Evolutionary conservation across 92 coral and sea anemone species (phyloP).

Genomic region (Epizoanthus fatuus): DNA sequence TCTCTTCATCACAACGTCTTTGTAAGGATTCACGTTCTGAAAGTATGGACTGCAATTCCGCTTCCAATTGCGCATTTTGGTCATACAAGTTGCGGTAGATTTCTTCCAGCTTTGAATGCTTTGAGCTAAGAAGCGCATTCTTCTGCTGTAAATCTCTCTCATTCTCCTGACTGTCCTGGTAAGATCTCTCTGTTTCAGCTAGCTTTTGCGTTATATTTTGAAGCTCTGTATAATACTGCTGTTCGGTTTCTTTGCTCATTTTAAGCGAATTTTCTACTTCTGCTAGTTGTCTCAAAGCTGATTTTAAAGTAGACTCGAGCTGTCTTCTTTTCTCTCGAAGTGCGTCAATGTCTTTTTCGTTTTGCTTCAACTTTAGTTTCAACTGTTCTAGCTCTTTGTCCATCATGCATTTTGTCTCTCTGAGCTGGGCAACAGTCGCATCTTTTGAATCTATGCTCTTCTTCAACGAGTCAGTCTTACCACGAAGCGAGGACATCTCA

Average conservation of each 20-base stretch:
- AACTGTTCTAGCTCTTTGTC: conserved; percentile 77
- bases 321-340: conserved; percentile 76
- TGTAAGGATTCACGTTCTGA: conserved; percentile 72
- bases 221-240: conserved; percentile 65
- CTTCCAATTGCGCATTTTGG: conserved; percentile 71
- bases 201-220: conserved; percentile 64
- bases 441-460: conserved; percentile 80
- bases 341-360: conserved; percentile 68
- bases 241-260: conserved; percentile 47
- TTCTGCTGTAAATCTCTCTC: conserved; percentile 80
- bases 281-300: conserved; percentile 62
- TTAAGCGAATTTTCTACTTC: conserved; percentile 61
- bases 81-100: conserved; percentile 71
- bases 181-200: conserved; percentile 61
- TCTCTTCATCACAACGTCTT: conserved; percentile 78
- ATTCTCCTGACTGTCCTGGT: conserved; percentile 71
- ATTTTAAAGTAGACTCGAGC: conserved; percentile 67
- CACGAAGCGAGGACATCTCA: conserved; percentile 66
- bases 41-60: conserved; percentile 76
- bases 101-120: conserved; percentile 81
- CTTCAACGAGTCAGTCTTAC: conserved; percentile 67
- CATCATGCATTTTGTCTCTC: conserved; percentile 64
- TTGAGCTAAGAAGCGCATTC: conserved; percentile 70
- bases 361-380: conserved; percentile 61
- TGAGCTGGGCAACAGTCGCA: conserved; percentile 61